phyloP scores from a whole-genome alignment of 1,140 invertebrate species.

The Neodiprion pinetum region DNA sequence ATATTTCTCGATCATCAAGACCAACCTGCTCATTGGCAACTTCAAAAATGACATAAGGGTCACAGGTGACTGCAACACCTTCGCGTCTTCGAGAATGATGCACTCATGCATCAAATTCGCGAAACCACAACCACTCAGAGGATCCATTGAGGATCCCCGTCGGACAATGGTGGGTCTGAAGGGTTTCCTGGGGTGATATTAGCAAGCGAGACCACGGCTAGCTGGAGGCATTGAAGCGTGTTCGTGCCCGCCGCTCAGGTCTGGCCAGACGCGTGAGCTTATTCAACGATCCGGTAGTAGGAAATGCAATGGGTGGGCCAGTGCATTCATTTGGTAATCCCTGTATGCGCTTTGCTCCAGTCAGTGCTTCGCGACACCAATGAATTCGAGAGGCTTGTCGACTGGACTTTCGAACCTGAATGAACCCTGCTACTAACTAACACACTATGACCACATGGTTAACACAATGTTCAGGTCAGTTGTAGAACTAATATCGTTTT shows the following conservation, averaged over 20 bases:
- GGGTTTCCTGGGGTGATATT: constrained; percentile 5
- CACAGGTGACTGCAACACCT: background rate
- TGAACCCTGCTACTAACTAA: background rate
- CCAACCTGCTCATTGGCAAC: too few species aligned
- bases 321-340: constrained; percentile 7
- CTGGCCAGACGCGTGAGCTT: constrained; percentile 2
- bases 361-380: background rate
- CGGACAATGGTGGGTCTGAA: background rate
- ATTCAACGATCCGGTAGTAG: background rate
- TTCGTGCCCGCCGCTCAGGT: background rate
- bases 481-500: too few species aligned
- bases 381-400: background rate
- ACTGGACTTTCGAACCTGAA: background rate
- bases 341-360: background rate
- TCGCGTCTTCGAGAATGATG: background rate
- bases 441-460: background rate
- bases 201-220: background rate
- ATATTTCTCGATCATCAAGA: too few species aligned
- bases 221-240: background rate
- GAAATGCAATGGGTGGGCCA: background rate
- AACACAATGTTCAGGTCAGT: too few species aligned
- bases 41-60: too few species aligned
- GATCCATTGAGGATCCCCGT: background rate
- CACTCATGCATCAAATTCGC: background rate
- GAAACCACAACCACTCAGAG: background rate